Evolutionary conservation across 2,888 invertebrate genomes (phyloP).

Genomic region (Agrochola lychnidis): DNA sequence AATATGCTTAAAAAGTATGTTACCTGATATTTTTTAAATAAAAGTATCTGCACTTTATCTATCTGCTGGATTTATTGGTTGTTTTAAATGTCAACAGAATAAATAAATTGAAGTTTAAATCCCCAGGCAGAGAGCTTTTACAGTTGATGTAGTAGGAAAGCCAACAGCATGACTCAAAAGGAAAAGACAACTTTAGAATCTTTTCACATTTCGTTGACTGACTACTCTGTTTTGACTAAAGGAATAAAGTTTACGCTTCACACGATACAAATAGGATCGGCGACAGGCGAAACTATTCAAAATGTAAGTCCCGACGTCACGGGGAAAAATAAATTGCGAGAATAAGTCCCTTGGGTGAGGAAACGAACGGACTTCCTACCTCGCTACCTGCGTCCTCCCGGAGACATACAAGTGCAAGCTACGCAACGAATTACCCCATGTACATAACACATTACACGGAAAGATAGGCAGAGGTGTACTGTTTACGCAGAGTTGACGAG

Average conservation of each 20-base stretch:
- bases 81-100: slow-evolving; percentile 35
- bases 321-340: slow-evolving; percentile 74
- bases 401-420: slow-evolving; percentile 43
- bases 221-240: slow-evolving; percentile 66
- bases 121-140: slow-evolving; percentile 35
- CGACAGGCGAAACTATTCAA: slow-evolving; percentile 71
- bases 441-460: slow-evolving; percentile 29
- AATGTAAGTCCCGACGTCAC: slow-evolving; percentile 71
- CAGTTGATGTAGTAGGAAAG: slow-evolving; percentile 44
- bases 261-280: slow-evolving; percentile 69
- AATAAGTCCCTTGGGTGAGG: slow-evolving; percentile 70
- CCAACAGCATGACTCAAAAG: slow-evolving; percentile 40
- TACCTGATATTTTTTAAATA: not conserved
- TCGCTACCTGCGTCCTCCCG: slow-evolving; percentile 42
- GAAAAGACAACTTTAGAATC: slow-evolving; percentile 48
- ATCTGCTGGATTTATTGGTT: slow-evolving; percentile 1
- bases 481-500: slow-evolving; percentile 36
- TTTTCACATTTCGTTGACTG: slow-evolving; percentile 63
- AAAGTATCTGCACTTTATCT: slow-evolving; percentile 1
- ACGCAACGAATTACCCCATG: slow-evolving; percentile 43
- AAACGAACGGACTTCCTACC: slow-evolving; percentile 58
- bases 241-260: slow-evolving; percentile 67
- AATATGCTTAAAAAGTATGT: slow-evolving; percentile 16
- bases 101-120: slow-evolving; percentile 54
- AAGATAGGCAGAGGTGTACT: slow-evolving; percentile 4